Evolutionary conservation across 2,888 invertebrate genomes (phyloP), one percentile per base, ranked within the genome.

Genomic region (Ephialtes manifestator): DNA sequence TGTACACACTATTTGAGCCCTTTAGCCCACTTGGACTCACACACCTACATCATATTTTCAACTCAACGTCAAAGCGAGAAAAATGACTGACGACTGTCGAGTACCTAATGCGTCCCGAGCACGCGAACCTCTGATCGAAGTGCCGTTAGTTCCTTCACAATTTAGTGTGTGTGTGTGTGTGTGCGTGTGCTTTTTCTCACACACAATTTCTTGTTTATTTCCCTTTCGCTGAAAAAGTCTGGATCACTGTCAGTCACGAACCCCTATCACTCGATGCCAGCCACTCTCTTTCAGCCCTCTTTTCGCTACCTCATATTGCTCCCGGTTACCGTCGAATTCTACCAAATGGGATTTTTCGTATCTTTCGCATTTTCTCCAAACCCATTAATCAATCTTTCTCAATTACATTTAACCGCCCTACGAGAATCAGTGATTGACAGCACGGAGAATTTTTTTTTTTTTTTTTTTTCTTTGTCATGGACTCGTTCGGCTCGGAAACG

Each of bases 31-130:
- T 72, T 18, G 11, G 43, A 60, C 18, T 48, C 43, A 51, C 51
- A 63, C 51, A 63, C 46, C 18, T 28, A 53, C 20, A 31, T 35
- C 58, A 63, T 75, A 63, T 65, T 77, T 82, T 70, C 68, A 74
- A 60, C 68, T 55, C 83, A 74, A 74, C 78, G 76, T 76, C 71
- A 71, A 76, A 76, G 31, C 10, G 72, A 68, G 78, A 74, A 72
- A 78, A 70, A 71, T 78, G 67, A 74, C 51, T 43, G 53, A 81
- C 83, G 39, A 48, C n/a, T 60, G 63, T 13, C 10, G 53, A 53
- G 71, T 10, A 71, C 71, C 71, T 65, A 55, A 71, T 53, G 75
- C 75, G 18, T 51, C 13, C 20, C 48, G 43, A 79, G 35, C 68
- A 53, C 68, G 43, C 74, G 31, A 60, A 31, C 74, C 20, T 65